These are phyloP conservation scores for Leptinotarsa lineolata DNA, from an alignment of 1,140 invertebrate genomes.

Conservation along the genomic window DNA sequence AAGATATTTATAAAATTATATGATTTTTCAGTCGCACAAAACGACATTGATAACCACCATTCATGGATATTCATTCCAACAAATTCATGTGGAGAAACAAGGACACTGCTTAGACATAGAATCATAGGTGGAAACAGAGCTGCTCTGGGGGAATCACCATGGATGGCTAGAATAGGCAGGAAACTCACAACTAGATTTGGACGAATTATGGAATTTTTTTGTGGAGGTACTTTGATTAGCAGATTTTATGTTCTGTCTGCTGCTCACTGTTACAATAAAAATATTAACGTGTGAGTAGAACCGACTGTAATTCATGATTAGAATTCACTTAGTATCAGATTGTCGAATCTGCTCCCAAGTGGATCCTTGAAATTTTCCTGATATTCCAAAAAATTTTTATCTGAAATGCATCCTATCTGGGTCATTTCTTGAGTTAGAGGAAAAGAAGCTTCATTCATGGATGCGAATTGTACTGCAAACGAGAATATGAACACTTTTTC, in stretches of 20 bases:
- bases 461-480: too few relatives aligned
- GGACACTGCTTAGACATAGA: slow-evolving; percentile 56
- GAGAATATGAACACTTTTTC: too few relatives aligned
- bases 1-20: too few relatives aligned
- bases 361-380: too few relatives aligned
- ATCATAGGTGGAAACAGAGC: slow-evolving; percentile 69
- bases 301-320: too few relatives aligned
- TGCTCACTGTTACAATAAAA: slow-evolving; percentile 65
- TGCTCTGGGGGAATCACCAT: slow-evolving; percentile 67
- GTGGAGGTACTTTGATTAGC: slow-evolving; percentile 69
- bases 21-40: not conserved
- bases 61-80: not conserved
- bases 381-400: too few relatives aligned
- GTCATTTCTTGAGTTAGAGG: too few relatives aligned
- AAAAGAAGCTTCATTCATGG: too few relatives aligned
- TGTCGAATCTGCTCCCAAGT: too few relatives aligned
- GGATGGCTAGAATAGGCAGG: slow-evolving; percentile 71
- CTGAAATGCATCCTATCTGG: too few relatives aligned
- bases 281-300: not conserved
- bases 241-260: slow-evolving; percentile 67
- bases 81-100: not conserved
- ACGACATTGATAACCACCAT: not conserved
- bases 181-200: slow-evolving; percentile 33
- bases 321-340: too few relatives aligned
- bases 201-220: slow-evolving; percentile 54